Conservation (phyloP, 2,888 invertebrate species). For the Megamerina dolium region DNA sequence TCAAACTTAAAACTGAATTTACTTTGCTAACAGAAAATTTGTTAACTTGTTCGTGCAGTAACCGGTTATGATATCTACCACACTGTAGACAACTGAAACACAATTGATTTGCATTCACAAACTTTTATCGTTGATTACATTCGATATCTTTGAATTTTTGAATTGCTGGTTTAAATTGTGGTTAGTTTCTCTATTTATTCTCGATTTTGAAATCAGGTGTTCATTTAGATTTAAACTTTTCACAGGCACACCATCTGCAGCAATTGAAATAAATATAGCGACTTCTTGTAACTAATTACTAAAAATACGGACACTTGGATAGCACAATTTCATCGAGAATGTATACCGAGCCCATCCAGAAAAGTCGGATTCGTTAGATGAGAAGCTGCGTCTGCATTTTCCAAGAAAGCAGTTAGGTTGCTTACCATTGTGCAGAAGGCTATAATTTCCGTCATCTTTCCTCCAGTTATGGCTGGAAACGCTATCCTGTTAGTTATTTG, state of each 20-base stretch:
- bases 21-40: not conserved
- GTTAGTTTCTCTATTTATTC: not conserved
- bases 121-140: not conserved
- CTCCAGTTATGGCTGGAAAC: slow-evolving; percentile 8
- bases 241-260: not conserved
- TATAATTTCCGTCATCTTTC: slow-evolving; percentile 9
- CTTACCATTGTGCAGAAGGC: slow-evolving; percentile 13
- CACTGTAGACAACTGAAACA: slow-evolving; percentile 5
- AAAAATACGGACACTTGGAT: slow-evolving; percentile 12
- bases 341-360: slow-evolving; percentile 9
- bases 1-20: not conserved
- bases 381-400: slow-evolving; percentile 10
- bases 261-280: not conserved
- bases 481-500: slow-evolving; percentile 5
- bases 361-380: slow-evolving; percentile 12
- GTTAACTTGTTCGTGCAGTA: too few relatives aligned
- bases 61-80: slow-evolving; percentile 3
- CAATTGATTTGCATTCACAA: slow-evolving; percentile 2
- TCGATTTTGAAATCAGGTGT: not conserved
- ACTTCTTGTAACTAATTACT: slow-evolving; percentile 4
- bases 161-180: not conserved
- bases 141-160: not conserved
- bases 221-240: not conserved
- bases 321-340: slow-evolving; percentile 1
- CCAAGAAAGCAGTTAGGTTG: slow-evolving; percentile 15